phyloP scores from a whole-genome alignment of 64 coral and sea anemone genomes.

The Pocillopora damicornis region DNA sequence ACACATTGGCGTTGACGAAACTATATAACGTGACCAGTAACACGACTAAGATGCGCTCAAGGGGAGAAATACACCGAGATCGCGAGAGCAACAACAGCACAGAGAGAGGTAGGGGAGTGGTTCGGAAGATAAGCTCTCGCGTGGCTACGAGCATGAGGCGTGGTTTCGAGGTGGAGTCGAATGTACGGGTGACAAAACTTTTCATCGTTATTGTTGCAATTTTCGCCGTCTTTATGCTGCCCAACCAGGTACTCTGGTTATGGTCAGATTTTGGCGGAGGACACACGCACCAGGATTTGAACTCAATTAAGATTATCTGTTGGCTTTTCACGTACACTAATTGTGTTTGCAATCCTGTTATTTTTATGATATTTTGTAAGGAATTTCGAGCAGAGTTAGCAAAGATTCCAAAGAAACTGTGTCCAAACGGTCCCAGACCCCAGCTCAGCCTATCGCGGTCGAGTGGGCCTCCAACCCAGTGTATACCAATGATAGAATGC shows the following conservation, averaged over 20 bases:
- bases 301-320: conserved; percentile 52
- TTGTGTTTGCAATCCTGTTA: conserved; percentile 54
- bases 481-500: neutral
- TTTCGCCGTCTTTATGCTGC: conserved; percentile 73
- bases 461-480: neutral
- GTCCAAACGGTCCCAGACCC: neutral
- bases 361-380: conserved; percentile 55
- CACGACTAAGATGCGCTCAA: conserved; percentile 29
- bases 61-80: neutral
- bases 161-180: conserved; percentile 38
- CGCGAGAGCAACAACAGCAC: neutral
- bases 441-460: neutral
- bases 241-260: conserved; percentile 66
- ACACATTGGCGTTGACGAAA: conserved; percentile 53
- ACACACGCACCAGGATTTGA: conserved; percentile 3
- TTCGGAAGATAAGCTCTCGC: conserved; percentile 18
- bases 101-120: neutral
- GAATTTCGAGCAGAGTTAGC: conserved; percentile 40
- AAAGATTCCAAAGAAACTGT: neutral
- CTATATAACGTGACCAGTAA: conserved; percentile 39
- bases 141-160: neutral
- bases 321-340: conserved; percentile 78
- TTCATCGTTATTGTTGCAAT: conserved; percentile 60
- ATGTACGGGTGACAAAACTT: conserved; percentile 60
- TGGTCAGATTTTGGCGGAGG: conserved; percentile 69